Percentiles rank a stretch among this genome's conserved stretches.
Evolutionary conservation across 2,888 invertebrate genomes (phyloP).

Genomic region (Lobophora halterata): DNA sequence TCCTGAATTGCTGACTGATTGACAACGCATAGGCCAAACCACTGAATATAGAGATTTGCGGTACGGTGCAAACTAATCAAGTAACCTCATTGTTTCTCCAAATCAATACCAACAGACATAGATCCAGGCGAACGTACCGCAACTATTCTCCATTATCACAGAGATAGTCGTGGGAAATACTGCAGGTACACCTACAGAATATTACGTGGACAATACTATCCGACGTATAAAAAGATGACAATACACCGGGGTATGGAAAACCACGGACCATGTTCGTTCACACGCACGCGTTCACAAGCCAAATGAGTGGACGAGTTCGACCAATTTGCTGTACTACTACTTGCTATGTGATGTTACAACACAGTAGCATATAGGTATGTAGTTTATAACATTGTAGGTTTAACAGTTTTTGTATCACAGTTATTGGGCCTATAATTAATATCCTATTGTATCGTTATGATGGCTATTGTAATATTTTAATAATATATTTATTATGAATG

Average conservation of each 20-base stretch:
- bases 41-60: too few relatives aligned
- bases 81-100: conserved; percentile 1
- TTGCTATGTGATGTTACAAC: too few relatives aligned
- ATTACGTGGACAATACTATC: conserved; percentile 54
- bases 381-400: conserved; percentile 25
- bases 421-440: conserved; percentile 7
- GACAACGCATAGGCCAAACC: too few relatives aligned
- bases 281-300: conserved; percentile 42
- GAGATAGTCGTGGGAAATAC: conserved; percentile 58
- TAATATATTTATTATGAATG: too few relatives aligned
- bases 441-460: too few relatives aligned
- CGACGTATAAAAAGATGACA: conserved; percentile 64
- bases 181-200: conserved; percentile 27
- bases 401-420: conserved; percentile 9
- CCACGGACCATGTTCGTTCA: conserved; percentile 52
- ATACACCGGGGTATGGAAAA: conserved; percentile 56
- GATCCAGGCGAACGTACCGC: conserved; percentile 18
- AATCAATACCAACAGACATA: conserved; percentile 18
- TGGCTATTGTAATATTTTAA: too few relatives aligned
- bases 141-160: conserved; percentile 27
- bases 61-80: too few relatives aligned
- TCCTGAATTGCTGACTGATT: too few relatives aligned
- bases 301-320: conserved; percentile 25
- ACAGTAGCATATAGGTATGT: conserved; percentile 25
- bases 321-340: conserved; percentile 18